Evolutionary conservation across 2,888 invertebrate species (phyloP), one percentile per base, ranked within the genome.

Genomic region (Acanthosoma haemorrhoidale): DNA sequence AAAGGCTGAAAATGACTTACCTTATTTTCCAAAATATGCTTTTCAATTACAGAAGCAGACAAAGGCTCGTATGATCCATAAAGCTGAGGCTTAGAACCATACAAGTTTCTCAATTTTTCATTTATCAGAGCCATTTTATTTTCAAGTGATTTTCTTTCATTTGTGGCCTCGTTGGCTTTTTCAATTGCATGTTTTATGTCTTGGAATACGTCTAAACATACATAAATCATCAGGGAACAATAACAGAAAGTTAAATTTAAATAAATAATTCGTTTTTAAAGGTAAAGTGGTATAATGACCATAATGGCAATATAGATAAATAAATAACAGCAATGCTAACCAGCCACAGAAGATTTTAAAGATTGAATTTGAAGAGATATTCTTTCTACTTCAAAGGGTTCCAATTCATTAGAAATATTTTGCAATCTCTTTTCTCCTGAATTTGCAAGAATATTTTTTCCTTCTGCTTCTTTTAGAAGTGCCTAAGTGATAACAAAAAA

Each of bases 381-480:
- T 78, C 90, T 87, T 75, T 88, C 87, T 75, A 92, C 88, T 79
- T 96, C 96, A 0, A 87, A 86, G 5, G 90, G 87, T 79, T 95
- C 94, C 38, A 96, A 80, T 79, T 94, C 94, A 71, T 90, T 87
- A 77, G 90, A 88, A 82, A 95, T 89, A 75, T 91, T 91, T 72
- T 87, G 86, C 13, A 94, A 87, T 71, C 93, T 88, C 80, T 91
- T 92, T 76, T 92, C 89, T 29, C 96, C 81, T 0, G 91, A 89
- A 76, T 93, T 92, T 91, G 88, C 4, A 91, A 84, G 0, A 90
- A 86, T 77, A 38, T 90, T 88, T 79, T 94, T 93, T 8, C 90
- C 88, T 76, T 93, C 92, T 1, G 91, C 87, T 80, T 95, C 94
- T 80, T 92, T 92, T 64, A 91, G 81, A 69, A 92, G 81, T 66